These are phyloP conservation scores for Pterocles gutturalis DNA, from an alignment of 2,113 vertebrate genomes.

Conservation along the genomic window DNA sequence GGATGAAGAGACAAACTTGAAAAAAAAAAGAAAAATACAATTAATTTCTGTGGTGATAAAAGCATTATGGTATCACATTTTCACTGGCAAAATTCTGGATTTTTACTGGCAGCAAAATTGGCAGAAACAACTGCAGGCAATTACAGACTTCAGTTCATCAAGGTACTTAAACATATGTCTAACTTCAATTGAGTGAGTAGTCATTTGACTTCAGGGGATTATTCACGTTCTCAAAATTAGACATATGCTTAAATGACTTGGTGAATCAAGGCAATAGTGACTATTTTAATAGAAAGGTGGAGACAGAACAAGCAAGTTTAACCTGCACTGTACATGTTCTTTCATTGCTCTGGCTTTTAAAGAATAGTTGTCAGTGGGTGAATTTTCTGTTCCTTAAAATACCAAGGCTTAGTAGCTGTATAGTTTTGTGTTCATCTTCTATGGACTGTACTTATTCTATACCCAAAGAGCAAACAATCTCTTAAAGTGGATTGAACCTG, in stretches of 20 bases:
- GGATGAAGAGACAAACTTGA: not conserved
- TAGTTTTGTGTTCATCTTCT: not conserved
- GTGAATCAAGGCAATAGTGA: not conserved
- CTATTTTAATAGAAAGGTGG: not conserved
- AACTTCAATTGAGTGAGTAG: slow-evolving; percentile 37
- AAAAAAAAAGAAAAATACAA: not conserved
- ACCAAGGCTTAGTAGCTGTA: not conserved
- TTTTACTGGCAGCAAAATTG: slow-evolving; percentile 41
- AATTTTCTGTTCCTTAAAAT: not conserved
- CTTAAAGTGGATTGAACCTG: not conserved
- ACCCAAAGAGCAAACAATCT: not conserved
- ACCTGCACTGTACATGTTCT: not conserved
- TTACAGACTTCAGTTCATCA: slow-evolving; percentile 42
- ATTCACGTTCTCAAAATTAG: slow-evolving; percentile 27
- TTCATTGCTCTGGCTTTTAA: not conserved
- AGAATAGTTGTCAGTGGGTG: not conserved
- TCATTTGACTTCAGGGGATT: slow-evolving; percentile 42
- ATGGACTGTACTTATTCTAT: not conserved
- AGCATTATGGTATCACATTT: not conserved
- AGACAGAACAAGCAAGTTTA: not conserved
- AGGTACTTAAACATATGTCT: slow-evolving; percentile 44
- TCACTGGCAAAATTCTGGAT: not conserved
- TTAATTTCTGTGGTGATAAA: slow-evolving; percentile 7
- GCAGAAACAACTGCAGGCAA: slow-evolving; percentile 50
- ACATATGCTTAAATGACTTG: slow-evolving; percentile 17